phyloP scores from a whole-genome alignment of 2,797 vertebrate species.

The Diceros bicornis region DNA sequence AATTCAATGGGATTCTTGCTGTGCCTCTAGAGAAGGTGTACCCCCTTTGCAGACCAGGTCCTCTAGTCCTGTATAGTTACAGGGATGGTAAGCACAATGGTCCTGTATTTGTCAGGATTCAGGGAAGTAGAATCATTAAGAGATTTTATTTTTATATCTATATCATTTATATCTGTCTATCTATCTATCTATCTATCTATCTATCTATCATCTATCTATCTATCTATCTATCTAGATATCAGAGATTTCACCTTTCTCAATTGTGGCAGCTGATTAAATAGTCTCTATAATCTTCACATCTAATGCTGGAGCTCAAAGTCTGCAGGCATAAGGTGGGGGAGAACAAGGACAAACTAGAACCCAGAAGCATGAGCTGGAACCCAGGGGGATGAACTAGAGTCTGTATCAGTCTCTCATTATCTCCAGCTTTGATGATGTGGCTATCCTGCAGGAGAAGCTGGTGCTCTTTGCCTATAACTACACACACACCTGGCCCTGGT shows the following conservation, averaged over 20 bases:
- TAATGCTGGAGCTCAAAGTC: background rate
- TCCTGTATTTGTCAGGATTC: background rate
- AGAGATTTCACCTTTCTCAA: background rate
- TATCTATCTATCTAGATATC: background rate
- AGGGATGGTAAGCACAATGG: background rate
- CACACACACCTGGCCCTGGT: background rate
- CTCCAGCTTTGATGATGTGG: background rate
- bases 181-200: background rate
- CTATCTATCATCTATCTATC: background rate
- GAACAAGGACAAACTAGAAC: background rate
- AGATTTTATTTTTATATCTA: constrained; percentile 6
- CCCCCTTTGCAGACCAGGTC: background rate
- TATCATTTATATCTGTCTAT: background rate
- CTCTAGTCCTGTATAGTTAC: background rate
- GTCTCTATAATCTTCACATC: background rate
- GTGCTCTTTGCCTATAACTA: background rate
- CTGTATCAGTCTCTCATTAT: background rate
- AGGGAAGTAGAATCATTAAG: background rate
- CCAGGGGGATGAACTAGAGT: background rate
- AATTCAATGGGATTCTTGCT: background rate
- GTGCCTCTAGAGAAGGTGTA: background rate
- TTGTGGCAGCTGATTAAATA: background rate
- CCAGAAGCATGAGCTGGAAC: background rate
- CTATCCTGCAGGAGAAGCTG: background rate
- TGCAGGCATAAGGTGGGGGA: background rate